phyloP scores from a whole-genome alignment of 2,888 invertebrate genomes.

The Heteromyza rotundicornis region DNA sequence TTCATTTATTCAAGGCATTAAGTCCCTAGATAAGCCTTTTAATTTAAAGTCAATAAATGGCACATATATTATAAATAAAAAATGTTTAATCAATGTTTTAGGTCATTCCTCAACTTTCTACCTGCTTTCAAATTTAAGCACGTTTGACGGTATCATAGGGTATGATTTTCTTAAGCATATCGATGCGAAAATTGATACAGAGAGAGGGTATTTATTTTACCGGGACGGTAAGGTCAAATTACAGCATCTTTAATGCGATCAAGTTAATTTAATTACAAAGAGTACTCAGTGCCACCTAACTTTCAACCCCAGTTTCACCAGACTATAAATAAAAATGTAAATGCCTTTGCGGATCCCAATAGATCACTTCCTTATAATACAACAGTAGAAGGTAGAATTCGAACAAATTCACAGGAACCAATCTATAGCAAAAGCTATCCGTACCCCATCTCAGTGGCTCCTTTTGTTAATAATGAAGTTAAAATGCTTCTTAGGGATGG shows the following conservation, averaged over 20 bases:
- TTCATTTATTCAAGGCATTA: not conserved
- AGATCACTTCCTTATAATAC: conserved; percentile 13
- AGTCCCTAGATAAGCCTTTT: not conserved
- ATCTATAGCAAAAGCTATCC: conserved; percentile 6
- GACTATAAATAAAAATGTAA: conserved; percentile 1
- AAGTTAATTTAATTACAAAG: conserved; percentile 11
- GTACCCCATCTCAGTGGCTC: conserved; percentile 4
- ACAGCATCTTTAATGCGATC: conserved; percentile 5
- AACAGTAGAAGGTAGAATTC: conserved; percentile 16
- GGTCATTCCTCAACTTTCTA: not conserved
- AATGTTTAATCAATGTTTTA: not conserved
- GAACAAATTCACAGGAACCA: too few species aligned
- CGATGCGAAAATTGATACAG: too few species aligned
- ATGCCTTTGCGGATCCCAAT: conserved; percentile 15
- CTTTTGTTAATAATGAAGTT: too few species aligned
- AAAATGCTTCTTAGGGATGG: not conserved
- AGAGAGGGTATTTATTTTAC: conserved; percentile 13
- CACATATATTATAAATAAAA: not conserved
- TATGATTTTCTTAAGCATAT: conserved; percentile 21
- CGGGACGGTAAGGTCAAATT: conserved; percentile 2
- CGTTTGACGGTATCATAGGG: too few species aligned
- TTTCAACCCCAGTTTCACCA: conserved; percentile 6
- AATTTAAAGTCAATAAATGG: not conserved
- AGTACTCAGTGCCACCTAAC: conserved; percentile 4
- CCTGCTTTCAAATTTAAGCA: not conserved